Evolutionary conservation across 2,797 vertebrate genomes (phyloP), one percentile per base, ranked within the genome.

Genomic region (Gadopsis bispinosus): DNA sequence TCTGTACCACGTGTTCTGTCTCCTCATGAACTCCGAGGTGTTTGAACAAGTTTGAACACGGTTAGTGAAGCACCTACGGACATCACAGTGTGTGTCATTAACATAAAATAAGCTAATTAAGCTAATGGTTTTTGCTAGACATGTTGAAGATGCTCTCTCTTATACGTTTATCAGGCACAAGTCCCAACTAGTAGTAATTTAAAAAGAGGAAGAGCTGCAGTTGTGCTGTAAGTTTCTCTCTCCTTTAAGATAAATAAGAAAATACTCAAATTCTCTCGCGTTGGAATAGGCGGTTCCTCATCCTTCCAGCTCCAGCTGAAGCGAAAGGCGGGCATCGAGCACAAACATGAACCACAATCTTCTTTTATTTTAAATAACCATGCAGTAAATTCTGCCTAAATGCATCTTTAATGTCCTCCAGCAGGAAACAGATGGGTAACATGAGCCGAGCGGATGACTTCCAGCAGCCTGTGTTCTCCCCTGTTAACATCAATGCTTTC

Each of bases 401-500:
- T 10, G 37, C 56, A 12, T 73, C 65, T 65, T 69, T 31, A 64
- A 63, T 20, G 53, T 72, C 41, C 3, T 14, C 2, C 31, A 72
- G 69, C 54, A 51, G 53, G 60, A 56, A 67, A 68, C 43, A 77
- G 64, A 79, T 69, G 68, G 53, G 53, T 20, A 67, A 66, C 54
- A 80, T 55, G 61, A 77, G 47, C 43, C 2, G 20, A 29, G 75
- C 14, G 3, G 19, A 37, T 33, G 51, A 39, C 29, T 43, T 55
- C 66, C 62, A 67, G 45, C 62, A 10, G 72, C 26, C 72, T 70
- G 80, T 53, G 53, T 60, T 68, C 45, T 48, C n/a, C 66, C 29
- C 48, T 26, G 22, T 35, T 0, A 50, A 65, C 22, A 50, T 68
- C 54, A 55, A 48, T 37, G 69, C 13, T 65, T 20, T 54, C 31